A percentile compares a stretch with the other conserved stretches of the same genome.
phyloP scores from a whole-genome alignment of 2,888 invertebrate genomes.

The Xylocampa areola region DNA sequence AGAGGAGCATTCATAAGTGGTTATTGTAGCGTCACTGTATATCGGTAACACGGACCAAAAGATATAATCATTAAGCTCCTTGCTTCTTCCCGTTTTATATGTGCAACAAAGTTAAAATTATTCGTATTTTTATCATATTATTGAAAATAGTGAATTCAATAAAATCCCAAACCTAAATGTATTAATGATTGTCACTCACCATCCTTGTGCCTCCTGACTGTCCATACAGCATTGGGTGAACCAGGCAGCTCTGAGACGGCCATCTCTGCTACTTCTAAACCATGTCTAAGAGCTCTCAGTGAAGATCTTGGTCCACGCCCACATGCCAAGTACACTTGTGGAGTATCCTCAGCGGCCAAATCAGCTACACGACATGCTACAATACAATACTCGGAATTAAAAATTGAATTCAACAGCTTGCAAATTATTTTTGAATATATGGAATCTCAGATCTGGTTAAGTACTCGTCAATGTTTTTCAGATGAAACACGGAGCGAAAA shows the following conservation, averaged over 20 bases:
- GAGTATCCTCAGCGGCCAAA: slow-evolving; percentile 99
- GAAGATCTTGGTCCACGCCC: slow-evolving; percentile 98
- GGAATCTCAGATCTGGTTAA: slow-evolving; percentile 58
- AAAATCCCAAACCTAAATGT: slow-evolving; percentile 11
- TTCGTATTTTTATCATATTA: not conserved
- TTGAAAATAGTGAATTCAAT: slow-evolving; percentile 2
- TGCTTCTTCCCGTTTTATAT: slow-evolving; percentile 20
- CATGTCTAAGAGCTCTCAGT: slow-evolving; percentile 97
- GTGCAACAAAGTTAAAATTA: slow-evolving; percentile 20
- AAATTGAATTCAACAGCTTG: not conserved
- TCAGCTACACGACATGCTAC: slow-evolving; percentile 96
- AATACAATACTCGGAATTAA: slow-evolving; percentile 38
- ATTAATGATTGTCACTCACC: slow-evolving; percentile 91
- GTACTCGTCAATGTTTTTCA: slow-evolving; percentile 80
- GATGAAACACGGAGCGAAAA: slow-evolving; percentile 81
- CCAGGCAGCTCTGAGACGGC: slow-evolving; percentile 99
- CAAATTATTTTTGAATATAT: too few species aligned
- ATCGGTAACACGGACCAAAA: slow-evolving; percentile 89
- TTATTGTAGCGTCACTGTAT: slow-evolving; percentile 85
- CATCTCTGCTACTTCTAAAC: slow-evolving; percentile 99
- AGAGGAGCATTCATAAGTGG: slow-evolving; percentile 87
- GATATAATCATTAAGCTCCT: slow-evolving; percentile 86
- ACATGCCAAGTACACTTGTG: slow-evolving; percentile 98
- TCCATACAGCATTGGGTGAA: slow-evolving; percentile 99
- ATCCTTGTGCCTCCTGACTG: slow-evolving; percentile 98